Conservation (phyloP, 35 echinoderm and acorn worm genomes). For the Nesometra sesokonis region DNA sequence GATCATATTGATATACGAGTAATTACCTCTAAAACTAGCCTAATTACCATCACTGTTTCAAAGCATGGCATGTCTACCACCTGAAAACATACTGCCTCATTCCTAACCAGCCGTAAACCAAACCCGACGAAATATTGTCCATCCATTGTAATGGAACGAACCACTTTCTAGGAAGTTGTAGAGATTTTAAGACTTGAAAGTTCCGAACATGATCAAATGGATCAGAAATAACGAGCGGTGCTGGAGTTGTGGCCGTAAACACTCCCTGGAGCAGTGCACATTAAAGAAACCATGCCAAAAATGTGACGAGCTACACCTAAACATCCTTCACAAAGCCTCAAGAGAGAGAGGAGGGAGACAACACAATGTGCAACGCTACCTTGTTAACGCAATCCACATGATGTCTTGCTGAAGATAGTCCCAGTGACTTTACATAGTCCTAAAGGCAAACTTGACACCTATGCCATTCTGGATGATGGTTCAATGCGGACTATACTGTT, state of each 20-base stretch:
- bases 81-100: too few species aligned
- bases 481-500: conserved; percentile 20
- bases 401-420: not conserved
- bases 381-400: too few species aligned
- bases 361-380: too few species aligned
- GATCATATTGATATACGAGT: too few species aligned
- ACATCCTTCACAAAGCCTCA: not conserved
- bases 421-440: conserved; percentile 5
- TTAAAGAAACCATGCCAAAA: not conserved
- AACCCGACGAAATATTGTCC: too few species aligned
- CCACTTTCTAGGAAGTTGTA: conserved; percentile 17
- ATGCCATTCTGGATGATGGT: conserved; percentile 23
- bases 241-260: too few species aligned
- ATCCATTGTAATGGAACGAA: too few species aligned
- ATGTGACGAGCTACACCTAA: conserved; percentile 5
- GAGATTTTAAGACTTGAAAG: not conserved
- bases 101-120: too few species aligned
- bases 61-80: too few species aligned
- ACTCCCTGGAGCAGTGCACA: not conserved
- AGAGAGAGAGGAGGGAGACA: too few species aligned
- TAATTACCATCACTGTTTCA: too few species aligned
- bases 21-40: too few species aligned
- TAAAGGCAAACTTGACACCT: not conserved
- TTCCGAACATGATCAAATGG: conserved; percentile 1
- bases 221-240: not conserved